These are phyloP conservation scores for Ariolimax columbianus DNA, from an alignment of 2,888 invertebrate genomes.

Conservation along the genomic window DNA sequence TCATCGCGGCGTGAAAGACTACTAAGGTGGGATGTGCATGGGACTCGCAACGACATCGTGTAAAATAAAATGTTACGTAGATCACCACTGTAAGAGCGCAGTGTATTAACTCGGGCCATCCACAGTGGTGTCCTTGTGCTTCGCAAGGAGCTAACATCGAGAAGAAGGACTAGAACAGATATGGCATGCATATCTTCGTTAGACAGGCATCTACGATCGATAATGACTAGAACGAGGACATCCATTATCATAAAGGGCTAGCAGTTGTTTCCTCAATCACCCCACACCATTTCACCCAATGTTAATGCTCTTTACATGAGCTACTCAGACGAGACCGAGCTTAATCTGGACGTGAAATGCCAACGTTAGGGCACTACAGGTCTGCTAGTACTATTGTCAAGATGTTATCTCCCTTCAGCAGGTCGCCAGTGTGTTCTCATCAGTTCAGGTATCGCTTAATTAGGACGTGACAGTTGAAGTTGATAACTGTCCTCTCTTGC, in stretches of 20 bases:
- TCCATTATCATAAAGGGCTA: neutral
- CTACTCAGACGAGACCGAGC: neutral
- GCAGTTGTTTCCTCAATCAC: neutral
- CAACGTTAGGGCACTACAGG: neutral
- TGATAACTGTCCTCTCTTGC: neutral
- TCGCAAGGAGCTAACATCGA: no score
- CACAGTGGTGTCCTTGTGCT: no score
- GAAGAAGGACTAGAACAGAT: no score
- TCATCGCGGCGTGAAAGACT: no score
- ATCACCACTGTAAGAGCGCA: no score
- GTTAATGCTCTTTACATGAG: neutral
- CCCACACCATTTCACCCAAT: no score
- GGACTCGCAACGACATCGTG: no score
- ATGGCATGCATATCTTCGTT: no score
- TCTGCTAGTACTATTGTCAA: neutral
- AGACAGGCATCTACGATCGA: no score
- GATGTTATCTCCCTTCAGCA: neutral
- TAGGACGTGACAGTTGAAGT: neutral
- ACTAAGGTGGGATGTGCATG: no score
- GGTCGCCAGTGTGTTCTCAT: neutral
- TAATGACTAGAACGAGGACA: neutral
- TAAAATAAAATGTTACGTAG: no score
- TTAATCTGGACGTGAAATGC: neutral
- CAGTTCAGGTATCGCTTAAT: neutral
- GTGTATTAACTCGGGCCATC: no score